Evolutionary conservation across 2,888 invertebrate genomes (phyloP), one percentile per base, ranked within the genome.

Genomic region (Lacanobia wlatinum): DNA sequence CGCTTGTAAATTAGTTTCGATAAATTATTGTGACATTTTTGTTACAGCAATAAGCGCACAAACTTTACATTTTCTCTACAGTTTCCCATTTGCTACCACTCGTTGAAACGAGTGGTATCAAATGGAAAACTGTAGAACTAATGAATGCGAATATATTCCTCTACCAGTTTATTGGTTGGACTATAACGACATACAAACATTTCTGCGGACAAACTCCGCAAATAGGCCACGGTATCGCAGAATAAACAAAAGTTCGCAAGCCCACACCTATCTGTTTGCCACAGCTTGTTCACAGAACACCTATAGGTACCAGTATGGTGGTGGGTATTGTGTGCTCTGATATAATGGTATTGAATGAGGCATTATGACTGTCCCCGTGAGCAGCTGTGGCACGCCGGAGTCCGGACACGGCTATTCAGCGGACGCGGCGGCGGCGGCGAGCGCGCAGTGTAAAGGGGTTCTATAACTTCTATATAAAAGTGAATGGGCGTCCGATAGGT

Each of bases 331-430:
- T 79, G 55, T 61, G 50, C 59, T 43, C 65, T 46, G 64, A 23
- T 64, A 68, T 58, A 70, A 71, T 69, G 55, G 64, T 64, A 60
- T 62, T 83, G 84, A 84, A 84, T 75, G 76, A 80, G 67, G 78
- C 74, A 82, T 83, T 84, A 82, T 84, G 28, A 28, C 28, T 28
- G 72, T 73, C n/a, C 64, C 64, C 14, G 66, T 60, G 34, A 60
- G 67, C 82, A 80, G 82, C 74, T 71, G 69, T 50, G 66, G 73
- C 68, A 60, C 71, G 70, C n/a, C n/a, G n/a, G n/a, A n/a, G n/a
- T n/a, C 83, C 83, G 83, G 84, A 84, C 75, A 74, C 70, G 61
- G 79, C 79, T 62, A 79, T 76, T 76, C 70, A 83, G 59, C 70
- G 63, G n/a, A n/a, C n/a, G n/a, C n/a, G 53, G 74, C 50, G 65